Evolutionary conservation across 2,888 invertebrate genomes (phyloP), one percentile per base, ranked within the genome.

Genomic region (Callyntrura sp.): DNA sequence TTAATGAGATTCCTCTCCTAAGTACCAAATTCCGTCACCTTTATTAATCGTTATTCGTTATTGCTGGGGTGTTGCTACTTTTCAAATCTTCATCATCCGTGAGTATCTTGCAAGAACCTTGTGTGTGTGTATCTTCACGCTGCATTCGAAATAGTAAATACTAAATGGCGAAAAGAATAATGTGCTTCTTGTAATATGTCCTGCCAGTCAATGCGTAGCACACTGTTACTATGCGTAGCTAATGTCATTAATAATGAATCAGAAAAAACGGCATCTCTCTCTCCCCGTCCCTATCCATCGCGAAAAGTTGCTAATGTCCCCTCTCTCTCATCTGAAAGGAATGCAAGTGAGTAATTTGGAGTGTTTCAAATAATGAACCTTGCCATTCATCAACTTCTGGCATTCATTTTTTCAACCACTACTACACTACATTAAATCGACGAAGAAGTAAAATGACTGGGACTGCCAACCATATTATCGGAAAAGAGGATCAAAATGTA

Each of bases 281-380:
- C 35, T 35, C 35, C 35, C 43, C 70, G 8, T 70, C 11, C 23
- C 68, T n/a, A 73, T 48, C 45, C 45, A 73, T 48, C 11, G 14
- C 35, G 17, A 68, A 35, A 68, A 68, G 17, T 68, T n/a, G 68
- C 43, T 43, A 68, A 28, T 73, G 73, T 12, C 17, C 11, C 45
- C n/a, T 17, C 23, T 20, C 23, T 12, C 17, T 23, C 48, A 11
- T 28, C 57, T 78, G 35, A 62, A 57, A 85, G 43, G 85, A 73
- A 85, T 85, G 1, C 73, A 65, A 51, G 86, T 86, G 79, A 87
- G 70, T 83, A 83, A 83, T 88, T 76, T 51, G 25, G 73, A 88
- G 83, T 73, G 88, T 83, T 78, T 73, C 51, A 76, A 83, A 83
- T 83, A 82, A 88, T 88, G 87, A 88, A 25, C 48, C 28, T 73